Percentiles rank a stretch among this genome's conserved stretches.
These are phyloP conservation scores for Petroica traversi DNA, from an alignment of 2,113 vertebrate genomes.

Conservation along the genomic window DNA sequence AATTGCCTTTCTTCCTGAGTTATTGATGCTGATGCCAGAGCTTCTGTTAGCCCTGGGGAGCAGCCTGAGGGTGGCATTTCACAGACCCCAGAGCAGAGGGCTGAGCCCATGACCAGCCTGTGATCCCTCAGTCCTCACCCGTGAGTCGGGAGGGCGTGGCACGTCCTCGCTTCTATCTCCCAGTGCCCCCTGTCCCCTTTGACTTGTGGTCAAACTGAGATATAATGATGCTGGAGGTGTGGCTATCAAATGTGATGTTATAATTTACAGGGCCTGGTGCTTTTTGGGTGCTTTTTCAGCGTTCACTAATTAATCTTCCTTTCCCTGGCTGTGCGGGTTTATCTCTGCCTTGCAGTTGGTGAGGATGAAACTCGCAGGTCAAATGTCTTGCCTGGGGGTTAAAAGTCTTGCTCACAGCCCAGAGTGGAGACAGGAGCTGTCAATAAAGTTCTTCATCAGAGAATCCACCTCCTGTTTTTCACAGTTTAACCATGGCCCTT, in stretches of 20 bases:
- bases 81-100: background rate
- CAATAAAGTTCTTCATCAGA: background rate
- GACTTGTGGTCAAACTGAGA: background rate
- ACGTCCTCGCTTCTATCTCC: background rate
- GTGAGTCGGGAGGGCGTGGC: background rate
- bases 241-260: background rate
- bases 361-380: background rate
- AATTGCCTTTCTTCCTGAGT: background rate
- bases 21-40: background rate
- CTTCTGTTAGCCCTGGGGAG: background rate
- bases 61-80: background rate
- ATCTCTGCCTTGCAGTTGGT: background rate
- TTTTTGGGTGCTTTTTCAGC: background rate
- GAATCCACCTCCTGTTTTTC: background rate
- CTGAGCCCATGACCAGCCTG: background rate
- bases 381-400: background rate
- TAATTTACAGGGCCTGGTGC: background rate
- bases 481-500: background rate
- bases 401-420: background rate
- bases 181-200: background rate
- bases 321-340: background rate
- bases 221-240: conserved; percentile 7
- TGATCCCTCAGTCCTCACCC: fast-evolving
- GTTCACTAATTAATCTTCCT: background rate
- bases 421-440: background rate